Evolutionary conservation across 2,888 invertebrate species (phyloP), one percentile per base, ranked within the genome.

Genomic region (Folsomia candida): DNA sequence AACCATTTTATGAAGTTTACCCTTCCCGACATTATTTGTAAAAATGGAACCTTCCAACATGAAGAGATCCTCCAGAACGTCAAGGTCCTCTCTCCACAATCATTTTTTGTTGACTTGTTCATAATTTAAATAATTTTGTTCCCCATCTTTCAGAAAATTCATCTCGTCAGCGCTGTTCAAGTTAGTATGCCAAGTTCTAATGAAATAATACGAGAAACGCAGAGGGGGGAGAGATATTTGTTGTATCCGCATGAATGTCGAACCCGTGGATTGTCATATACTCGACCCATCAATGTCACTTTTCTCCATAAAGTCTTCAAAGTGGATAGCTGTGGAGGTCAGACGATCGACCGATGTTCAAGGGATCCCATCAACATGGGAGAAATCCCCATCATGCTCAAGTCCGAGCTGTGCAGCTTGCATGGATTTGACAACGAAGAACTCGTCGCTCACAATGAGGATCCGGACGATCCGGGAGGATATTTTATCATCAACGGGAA

Each of bases 401-500:
- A 87, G 54, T 87, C 87, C 0, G 84, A 86, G 0, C 87, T 87
- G 79, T 88, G 88, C 78, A 82, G 87, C 69, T 81, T 88, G 28
- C 85, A 83, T 78, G 85, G 85, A 28, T 82, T 87, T 72, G 84
- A 83, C 24, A 54, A 60, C 2, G 22, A 70, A 58, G 54, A 73
- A 20, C 81, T 87, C 77, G 85, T 86, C 37, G 86, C 87, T 80
- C 82, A 87, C 73, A 87, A 87, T 77, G 88, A 88, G 80, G 88
- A 87, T 78, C 87, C 87, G 0, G 81, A 87, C 4, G 88, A 88
- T 81, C 87, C 87, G 20, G 88, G 87, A 11, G 88, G 88, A 22
- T 88, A 88, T 80, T 88, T 88, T 79, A 86, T 88, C 74, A 87
- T 88, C 77, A 88, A 88, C 80, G 88, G 88, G 14, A 87, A 87